Base-by-base conservation (phyloP, 1,140 invertebrate genomes). In the Helicoverpa zea region DNA sequence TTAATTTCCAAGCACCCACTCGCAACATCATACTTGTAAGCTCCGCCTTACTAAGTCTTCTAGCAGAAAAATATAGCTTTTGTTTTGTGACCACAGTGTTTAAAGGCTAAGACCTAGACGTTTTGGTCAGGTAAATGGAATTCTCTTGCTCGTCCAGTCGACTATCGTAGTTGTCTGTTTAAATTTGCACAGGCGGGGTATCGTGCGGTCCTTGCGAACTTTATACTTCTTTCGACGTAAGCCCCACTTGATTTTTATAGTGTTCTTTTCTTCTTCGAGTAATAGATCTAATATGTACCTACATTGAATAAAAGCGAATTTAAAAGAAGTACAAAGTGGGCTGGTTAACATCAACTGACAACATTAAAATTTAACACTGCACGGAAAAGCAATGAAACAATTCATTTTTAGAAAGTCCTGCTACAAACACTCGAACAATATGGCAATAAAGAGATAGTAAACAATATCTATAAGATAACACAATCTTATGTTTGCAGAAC, bases 111-210 rank as follows among this genome's bases (percentile, higher is more conserved):
- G 59, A 52, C 59, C 61, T 72, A 80, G 77, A 81, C 76, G 58
- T 81, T 84, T 81, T 56, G 77, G 81, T 68, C 74, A 82, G 70
- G 75, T 84, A 86, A 89, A 88, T 88, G 86, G 81, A 85, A 81
- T 86, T 86, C 82, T 80, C 84, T 75, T 87, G 83, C 83, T 84
- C 75, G 80, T 51, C 59, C 66, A 51, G 72, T 49, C 59, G 13
- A 63, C 49, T 74, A 78, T 78, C 70, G 78, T 43, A 59, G 51
- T 79, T 87, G 84, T 86, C 86, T 84, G 83, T 84, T 89, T 84
- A 86, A 89, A 89, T 89, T 89, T 87, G 79, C 84, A 85, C 78
- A 72, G 66, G 77, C 74, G 68, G 56, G 52, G 56, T 72, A 79
- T 72, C 72, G 74, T 58, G 59, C 81, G 66, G 68, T 68, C 70